Base-by-base conservation (phyloP, 2,888 invertebrate species). In the Trilocha varians region DNA sequence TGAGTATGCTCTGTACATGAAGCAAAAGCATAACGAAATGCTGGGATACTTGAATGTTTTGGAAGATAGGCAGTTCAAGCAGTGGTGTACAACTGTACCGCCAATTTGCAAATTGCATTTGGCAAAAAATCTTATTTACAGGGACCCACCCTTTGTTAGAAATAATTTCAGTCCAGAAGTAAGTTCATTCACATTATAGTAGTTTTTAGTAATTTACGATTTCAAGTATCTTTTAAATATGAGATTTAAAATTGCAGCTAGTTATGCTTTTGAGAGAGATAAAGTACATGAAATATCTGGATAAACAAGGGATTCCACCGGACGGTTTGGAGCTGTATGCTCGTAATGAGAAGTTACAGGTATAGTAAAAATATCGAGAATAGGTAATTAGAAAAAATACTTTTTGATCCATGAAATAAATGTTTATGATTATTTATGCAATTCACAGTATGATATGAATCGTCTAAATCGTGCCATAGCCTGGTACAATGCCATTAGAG, bases 401-500 rank as follows among this genome's bases (percentile, higher is more conserved):
- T 41, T 37, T 11, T 47, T 8, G 33, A 3, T 37, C n/a, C n/a
- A n/a, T n/a, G n/a, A n/a, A n/a, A n/a, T n/a, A n/a, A n/a, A n/a
- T n/a, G n/a, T n/a, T n/a, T n/a, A n/a, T n/a, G 13, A 33, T 0
- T 3, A 33, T 11, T 36, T 15, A 18, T 36, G 15, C 16, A n/a
- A 8, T 33, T 43, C 36, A 48, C 17, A 88, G 88, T 84, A 84
- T 45, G 87, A 87, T 14, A 77, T 88, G 65, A 78, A 87, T 43
- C 88, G 88, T 32, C 60, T 89, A 6, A 86, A 86, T 53, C 85
- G 91, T n/a, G 89, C 91, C n/a, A 87, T 90, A 4, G 87, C 90
- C 36, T 91, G 95, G 92, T 97, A 96, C 73, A 97, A 97, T 66
- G 90, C 91, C 48, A 90, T 96, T 35, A 88, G 91, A 38, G 88